These are phyloP conservation scores for Brienomyrus brachyistius DNA, from an alignment of 2,113 vertebrate genomes.

Conservation along the genomic window DNA sequence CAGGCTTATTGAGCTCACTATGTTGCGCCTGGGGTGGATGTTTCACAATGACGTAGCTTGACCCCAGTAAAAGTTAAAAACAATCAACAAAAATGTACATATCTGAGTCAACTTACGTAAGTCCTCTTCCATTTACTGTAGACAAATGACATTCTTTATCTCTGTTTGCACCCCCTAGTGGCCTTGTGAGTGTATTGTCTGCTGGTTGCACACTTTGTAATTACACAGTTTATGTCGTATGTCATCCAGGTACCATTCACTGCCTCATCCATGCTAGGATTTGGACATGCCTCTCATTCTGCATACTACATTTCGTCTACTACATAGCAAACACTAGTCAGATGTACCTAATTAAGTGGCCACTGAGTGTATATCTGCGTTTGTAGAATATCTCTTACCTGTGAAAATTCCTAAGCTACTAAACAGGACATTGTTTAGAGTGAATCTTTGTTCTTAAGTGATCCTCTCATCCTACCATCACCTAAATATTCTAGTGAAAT, in stretches of 20 bases:
- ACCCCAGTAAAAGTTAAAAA: neutral
- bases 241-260: neutral
- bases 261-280: neutral
- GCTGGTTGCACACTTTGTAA: neutral
- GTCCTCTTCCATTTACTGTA: neutral
- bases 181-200: neutral
- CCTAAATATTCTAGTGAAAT: neutral
- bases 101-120: neutral
- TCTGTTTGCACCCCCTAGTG: neutral
- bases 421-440: neutral
- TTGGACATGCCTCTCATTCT: neutral
- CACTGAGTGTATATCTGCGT: neutral
- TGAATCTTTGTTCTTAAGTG: neutral
- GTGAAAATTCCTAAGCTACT: neutral
- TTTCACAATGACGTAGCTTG: neutral
- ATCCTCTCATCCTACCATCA: neutral
- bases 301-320: neutral
- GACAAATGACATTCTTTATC: neutral
- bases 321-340: neutral
- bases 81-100: neutral
- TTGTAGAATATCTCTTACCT: neutral
- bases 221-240: neutral
- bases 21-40: neutral
- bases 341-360: neutral
- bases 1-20: neutral